Conservation (phyloP, 2,113 vertebrate species). For the Capra hircus region DNA sequence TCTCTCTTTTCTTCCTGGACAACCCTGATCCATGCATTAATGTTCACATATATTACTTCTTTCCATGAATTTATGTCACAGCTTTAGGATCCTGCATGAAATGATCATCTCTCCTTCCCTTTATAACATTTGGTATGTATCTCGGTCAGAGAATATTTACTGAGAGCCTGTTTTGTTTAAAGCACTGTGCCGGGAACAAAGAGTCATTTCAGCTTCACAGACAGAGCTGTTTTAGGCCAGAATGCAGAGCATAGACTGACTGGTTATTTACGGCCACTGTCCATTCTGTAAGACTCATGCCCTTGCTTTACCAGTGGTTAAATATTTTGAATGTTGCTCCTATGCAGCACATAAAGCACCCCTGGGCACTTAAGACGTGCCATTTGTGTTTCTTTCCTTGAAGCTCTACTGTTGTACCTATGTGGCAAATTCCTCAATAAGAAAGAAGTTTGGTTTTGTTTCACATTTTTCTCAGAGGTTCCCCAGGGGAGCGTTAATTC, state of each 20-base stretch:
- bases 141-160: conserved; percentile 23
- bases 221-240: background rate
- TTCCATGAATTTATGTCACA: background rate
- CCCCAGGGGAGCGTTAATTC: background rate
- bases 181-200: conserved; percentile 46
- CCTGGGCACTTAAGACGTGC: background rate
- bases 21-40: background rate
- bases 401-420: background rate
- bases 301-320: background rate
- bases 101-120: background rate
- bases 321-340: conserved; percentile 3
- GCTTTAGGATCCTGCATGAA: background rate
- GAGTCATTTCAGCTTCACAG: conserved; percentile 43
- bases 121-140: conserved; percentile 12
- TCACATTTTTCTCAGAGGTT: background rate
- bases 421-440: background rate
- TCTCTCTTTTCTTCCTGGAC: background rate
- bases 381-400: background rate
- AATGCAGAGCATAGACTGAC: background rate
- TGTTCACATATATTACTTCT: background rate
- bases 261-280: conserved; percentile 33
- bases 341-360: background rate
- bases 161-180: conserved; percentile 45
- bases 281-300: background rate
- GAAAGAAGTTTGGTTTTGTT: background rate